A percentile compares a stretch with the other conserved stretches of the same genome.
Evolutionary conservation across 2,113 vertebrate species (phyloP).

Genomic region (Nesospiza acunhae): DNA sequence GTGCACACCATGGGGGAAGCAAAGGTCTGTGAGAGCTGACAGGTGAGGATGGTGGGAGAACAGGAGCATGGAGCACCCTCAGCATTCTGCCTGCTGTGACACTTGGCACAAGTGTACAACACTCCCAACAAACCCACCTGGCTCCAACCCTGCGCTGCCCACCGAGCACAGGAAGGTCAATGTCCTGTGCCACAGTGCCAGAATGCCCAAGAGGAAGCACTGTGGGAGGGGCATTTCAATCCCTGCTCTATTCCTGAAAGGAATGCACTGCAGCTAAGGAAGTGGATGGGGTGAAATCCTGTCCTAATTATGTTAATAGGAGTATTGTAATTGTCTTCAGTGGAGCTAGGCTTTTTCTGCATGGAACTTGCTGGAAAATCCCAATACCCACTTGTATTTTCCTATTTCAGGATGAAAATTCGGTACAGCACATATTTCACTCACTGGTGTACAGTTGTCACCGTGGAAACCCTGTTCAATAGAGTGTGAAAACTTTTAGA

Average conservation of each 20-base stretch:
- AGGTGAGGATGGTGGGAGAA: neutral
- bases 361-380: constrained; percentile 25
- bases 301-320: neutral
- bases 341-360: neutral
- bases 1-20: fast-evolving
- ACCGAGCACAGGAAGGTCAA: fast-evolving
- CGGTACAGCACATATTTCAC: constrained; percentile 8
- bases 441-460: neutral
- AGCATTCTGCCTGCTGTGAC: fast-evolving
- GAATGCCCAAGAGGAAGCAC: neutral
- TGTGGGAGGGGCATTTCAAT: neutral
- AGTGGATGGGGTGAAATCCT: neutral
- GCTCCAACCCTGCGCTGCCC: fast-evolving
- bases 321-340: neutral
- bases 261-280: neutral
- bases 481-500: constrained; percentile 44
- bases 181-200: neutral
- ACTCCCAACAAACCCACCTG: neutral
- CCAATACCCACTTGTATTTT: constrained; percentile 6
- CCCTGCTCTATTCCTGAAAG: neutral
- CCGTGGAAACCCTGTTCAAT: constrained; percentile 35
- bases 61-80: neutral
- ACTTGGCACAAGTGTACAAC: neutral
- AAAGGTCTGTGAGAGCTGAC: neutral
- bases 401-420: constrained; percentile 25